These are phyloP conservation scores for Hermaeophaga mercurialis DNA, from an alignment of 2,888 invertebrate species.

Conservation along the genomic window DNA sequence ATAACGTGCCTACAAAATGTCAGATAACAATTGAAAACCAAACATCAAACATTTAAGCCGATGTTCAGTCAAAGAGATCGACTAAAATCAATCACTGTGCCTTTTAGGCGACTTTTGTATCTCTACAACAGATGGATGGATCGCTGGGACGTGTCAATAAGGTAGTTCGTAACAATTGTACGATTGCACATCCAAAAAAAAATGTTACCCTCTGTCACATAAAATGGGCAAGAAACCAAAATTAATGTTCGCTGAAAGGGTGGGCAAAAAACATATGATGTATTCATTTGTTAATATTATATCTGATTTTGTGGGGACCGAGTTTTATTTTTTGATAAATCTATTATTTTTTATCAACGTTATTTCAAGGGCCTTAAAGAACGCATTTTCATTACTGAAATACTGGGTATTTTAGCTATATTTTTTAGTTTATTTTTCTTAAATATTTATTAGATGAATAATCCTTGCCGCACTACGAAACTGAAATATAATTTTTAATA, in stretches of 20 bases:
- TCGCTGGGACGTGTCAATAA: slow-evolving; percentile 55
- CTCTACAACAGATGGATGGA: slow-evolving; percentile 53
- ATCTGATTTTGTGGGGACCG: too few species aligned
- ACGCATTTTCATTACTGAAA: too few species aligned
- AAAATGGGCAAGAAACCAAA: slow-evolving; percentile 8
- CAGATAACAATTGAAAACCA: slow-evolving; percentile 26
- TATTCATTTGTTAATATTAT: too few species aligned
- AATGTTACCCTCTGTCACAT: slow-evolving; percentile 6
- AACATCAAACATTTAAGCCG: slow-evolving; percentile 24
- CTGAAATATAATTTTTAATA: too few species aligned
- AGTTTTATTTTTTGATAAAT: too few species aligned
- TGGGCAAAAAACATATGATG: background rate
- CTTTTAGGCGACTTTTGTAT: slow-evolving; percentile 52
- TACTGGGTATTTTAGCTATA: too few species aligned
- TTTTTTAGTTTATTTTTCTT: too few species aligned
- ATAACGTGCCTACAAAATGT: slow-evolving; percentile 19
- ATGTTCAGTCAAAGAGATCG: slow-evolving; percentile 35
- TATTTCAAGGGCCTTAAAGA: too few species aligned
- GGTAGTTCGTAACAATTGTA: slow-evolving; percentile 31
- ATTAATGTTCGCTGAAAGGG: slow-evolving; percentile 5
- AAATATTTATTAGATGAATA: too few species aligned
- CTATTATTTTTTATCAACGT: too few species aligned
- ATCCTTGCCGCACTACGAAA: too few species aligned
- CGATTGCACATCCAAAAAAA: slow-evolving; percentile 12
- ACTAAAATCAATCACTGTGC: slow-evolving; percentile 52